Base-by-base conservation (phyloP, 2,888 invertebrate species). In the Aricia artaxerxes region DNA sequence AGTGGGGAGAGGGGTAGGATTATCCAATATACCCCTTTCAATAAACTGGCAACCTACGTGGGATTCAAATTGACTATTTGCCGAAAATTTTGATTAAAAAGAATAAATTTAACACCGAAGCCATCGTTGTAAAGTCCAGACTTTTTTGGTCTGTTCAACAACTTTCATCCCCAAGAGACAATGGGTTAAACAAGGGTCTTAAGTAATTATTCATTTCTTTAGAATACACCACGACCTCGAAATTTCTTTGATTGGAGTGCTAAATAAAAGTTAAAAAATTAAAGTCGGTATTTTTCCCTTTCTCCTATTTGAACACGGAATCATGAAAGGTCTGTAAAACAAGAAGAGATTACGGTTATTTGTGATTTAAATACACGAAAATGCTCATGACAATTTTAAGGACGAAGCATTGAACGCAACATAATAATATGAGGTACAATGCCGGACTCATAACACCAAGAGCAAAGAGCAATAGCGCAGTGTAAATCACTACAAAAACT, bases 401-500 rank as follows among this genome's bases (percentile, higher is more conserved):
- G 24, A 24, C 24, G 7, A 61, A 24, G 61, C 24, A 7, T 24
- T 9, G 7, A 61, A 9, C 61, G 61, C 61, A 61, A 61, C 61
- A 40, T 7, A 40, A 61, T 6, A 69, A 5, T 13, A 69, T 31
- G 5, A 11, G 31, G 24, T n/a, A 61, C 61, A 61, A 24, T 64
- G 11, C 31, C 31, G 13, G 35, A 61, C 61, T 24, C 24, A 24
- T 49, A 49, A 49, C 24, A 75, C 9, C 75, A 73, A 35, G 75
- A 61, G 60, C 24, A 61, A 73, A 35, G 73, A 61, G 60, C 24
- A 61, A 61, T 40, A 78, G 57, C 53, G 57, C 75, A 53, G 57
- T 75, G 61, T 79, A 75, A 79, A 79, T 61, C 73, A 73, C 61
- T 61, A 79, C 79, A 76, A 31, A 79, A 79, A 79, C 79, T 79